Evolutionary conservation across 2,888 invertebrate genomes (phyloP), one percentile per base, ranked within the genome.

Genomic region (Disparrhopalites patrizii): DNA sequence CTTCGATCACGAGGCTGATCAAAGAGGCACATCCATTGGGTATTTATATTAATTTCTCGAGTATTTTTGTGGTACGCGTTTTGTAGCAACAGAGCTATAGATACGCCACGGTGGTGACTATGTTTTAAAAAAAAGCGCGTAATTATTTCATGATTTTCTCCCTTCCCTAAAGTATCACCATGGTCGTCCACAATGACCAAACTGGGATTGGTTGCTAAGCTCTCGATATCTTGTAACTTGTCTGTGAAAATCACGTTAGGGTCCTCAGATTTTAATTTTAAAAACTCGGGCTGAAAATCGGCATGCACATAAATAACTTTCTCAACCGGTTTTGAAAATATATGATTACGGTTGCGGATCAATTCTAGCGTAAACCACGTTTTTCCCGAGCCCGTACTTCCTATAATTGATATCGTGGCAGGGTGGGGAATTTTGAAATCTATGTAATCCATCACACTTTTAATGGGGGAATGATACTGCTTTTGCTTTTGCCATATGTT

Each of bases 291-390:
- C 27, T 62, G 62, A 27, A 10, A 54, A 15, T 62, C 62, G 2
- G 54, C 38, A 27, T 62, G 54, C 1, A 62, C 40, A 38, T 62
- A 62, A 10, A 62, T 18, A 36, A 62, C 52, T 27, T 52, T 62
- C 1, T 52, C 30, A n/a, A 62, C 38, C 10, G 4, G 3, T 40
- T 38, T 23, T 18, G 27, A 15, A 38, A 62, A 52, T 3, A 52
- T 20, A 30, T 62, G 28, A 8, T 28, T 38, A 28, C 62, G 33
- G 0, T 54, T 23, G n/a, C 28, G n/a, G 18, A 62, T 38, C 0
- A 62, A 36, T 2, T 52, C 54, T 3, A 23, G n/a, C 4, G 28
- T n/a, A 10, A 52, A 20, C 1, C 27, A 15, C 1, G 54, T 54
- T 27, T 62, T 62, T 13, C 62, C 62, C 3, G 20, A 3, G 7